These are phyloP conservation scores for Thaumetopoea pityocampa DNA, from an alignment of 1,140 invertebrate species.

Conservation along the genomic window DNA sequence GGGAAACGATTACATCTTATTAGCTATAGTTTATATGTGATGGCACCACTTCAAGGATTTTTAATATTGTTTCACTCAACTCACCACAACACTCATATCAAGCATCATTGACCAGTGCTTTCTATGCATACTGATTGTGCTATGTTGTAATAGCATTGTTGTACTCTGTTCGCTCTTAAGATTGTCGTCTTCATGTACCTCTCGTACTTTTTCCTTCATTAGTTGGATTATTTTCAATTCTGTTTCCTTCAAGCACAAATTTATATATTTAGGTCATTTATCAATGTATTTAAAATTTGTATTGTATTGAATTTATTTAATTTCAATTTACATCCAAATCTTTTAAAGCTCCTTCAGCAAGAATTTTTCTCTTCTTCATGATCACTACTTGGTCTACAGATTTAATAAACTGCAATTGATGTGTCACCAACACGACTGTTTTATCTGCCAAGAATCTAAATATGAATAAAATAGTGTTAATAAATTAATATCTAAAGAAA, in stretches of 20 bases:
- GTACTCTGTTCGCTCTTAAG: conserved; percentile 22
- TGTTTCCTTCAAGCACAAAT: conserved; percentile 30
- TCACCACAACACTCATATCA: conserved; percentile 36
- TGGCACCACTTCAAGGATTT: too few relatives aligned
- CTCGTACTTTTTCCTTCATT: conserved; percentile 50
- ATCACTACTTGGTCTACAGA: conserved; percentile 85
- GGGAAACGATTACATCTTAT: too few relatives aligned
- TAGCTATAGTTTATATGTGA: too few relatives aligned
- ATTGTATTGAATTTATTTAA: background rate
- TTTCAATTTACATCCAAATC: conserved; percentile 43
- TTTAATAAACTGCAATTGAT: conserved; percentile 88
- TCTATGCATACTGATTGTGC: conserved; percentile 42
- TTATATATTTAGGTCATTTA: conserved; percentile 1
- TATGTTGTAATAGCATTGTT: conserved; percentile 27
- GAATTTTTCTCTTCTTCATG: conserved; percentile 78
- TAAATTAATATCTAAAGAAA: background rate
- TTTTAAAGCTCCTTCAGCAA: conserved; percentile 49
- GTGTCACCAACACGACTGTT: conserved; percentile 87
- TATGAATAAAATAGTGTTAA: background rate
- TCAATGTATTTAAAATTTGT: background rate
- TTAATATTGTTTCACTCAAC: conserved; percentile 6
- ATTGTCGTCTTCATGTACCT: conserved; percentile 43
- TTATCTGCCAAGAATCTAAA: conserved; percentile 81
- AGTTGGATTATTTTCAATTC: conserved; percentile 52
- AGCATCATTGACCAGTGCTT: conserved; percentile 48